Percentiles rank a stretch among this genome's conserved stretches.
Evolutionary conservation across 23 tunicate genomes (phyloP).

Genomic region (Oikopleura dioica): DNA sequence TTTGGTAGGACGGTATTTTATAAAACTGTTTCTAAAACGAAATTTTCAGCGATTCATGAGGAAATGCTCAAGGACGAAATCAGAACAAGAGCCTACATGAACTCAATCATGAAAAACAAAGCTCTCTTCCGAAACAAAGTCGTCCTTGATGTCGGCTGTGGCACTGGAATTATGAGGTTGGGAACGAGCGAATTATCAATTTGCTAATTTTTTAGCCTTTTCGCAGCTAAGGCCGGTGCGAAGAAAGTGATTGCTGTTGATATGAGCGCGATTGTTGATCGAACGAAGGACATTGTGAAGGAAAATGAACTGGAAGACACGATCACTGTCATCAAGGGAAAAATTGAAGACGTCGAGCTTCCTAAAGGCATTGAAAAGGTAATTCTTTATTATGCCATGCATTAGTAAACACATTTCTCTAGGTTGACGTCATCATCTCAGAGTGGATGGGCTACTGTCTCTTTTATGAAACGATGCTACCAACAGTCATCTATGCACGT

Average conservation of each 20-base stretch:
- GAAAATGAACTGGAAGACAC: conserved; percentile 58
- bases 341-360: conserved; percentile 82
- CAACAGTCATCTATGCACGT: conserved; percentile 87
- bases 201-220: conserved; percentile 22
- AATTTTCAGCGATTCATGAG: conserved; percentile 4
- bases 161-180: conserved; percentile 5
- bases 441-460: conserved; percentile 99
- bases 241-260: conserved; percentile 84
- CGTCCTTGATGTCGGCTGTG: conserved; percentile 14
- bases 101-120: neutral
- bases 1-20: neutral
- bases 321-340: conserved; percentile 76
- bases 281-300: conserved; percentile 60
- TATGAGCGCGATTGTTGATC: conserved; percentile 71
- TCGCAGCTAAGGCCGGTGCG: conserved; percentile 98
- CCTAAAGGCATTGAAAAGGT: conserved; percentile 48
- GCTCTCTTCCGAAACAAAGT: neutral
- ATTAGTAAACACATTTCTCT: neutral
- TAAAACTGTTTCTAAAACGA: neutral
- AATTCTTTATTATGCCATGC: neutral
- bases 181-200: neutral
- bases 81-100: neutral
- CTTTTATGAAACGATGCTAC: conserved; percentile 92
- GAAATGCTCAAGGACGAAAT: conserved; percentile 9
- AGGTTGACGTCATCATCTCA: conserved; percentile 72